Conservation (phyloP, 2,113 vertebrate genomes). For the Phrynosoma platyrhinos region DNA sequence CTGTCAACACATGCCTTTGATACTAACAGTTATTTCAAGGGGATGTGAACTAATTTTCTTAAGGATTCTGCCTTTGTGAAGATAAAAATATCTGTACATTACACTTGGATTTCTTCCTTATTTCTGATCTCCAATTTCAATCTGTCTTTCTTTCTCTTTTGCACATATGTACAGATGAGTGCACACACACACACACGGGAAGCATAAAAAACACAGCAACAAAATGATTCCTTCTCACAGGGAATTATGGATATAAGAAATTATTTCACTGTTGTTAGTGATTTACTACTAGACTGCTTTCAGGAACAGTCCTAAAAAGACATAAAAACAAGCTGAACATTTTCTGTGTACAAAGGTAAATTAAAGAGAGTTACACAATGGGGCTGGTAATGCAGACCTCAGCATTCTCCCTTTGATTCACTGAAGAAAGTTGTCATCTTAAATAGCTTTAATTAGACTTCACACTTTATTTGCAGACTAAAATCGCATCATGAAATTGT, state of each 20-base stretch:
- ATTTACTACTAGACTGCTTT: conserved; percentile 34
- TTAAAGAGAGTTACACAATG: conserved; percentile 13
- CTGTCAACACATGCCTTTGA: neutral
- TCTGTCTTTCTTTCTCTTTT: neutral
- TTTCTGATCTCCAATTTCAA: neutral
- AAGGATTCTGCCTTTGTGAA: neutral
- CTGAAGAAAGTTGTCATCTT: conserved; percentile 42
- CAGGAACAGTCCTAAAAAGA: conserved; percentile 37
- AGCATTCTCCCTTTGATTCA: conserved; percentile 34
- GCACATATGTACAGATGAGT: too few species aligned
- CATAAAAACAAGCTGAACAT: conserved; percentile 22
- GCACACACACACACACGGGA: neutral
- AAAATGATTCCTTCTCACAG: conserved; percentile 32
- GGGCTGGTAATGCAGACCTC: neutral
- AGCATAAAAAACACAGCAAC: conserved; percentile 20
- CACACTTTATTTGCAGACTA: conserved; percentile 42
- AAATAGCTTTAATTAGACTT: conserved; percentile 62
- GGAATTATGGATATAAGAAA: conserved; percentile 29
- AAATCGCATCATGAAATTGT: conserved; percentile 55
- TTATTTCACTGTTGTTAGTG: neutral
- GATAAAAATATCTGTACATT: too few species aligned
- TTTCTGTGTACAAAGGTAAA: conserved; percentile 17
- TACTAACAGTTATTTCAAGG: neutral
- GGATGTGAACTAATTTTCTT: neutral
- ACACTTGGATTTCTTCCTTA: neutral